Percentiles rank a stretch among this genome's conserved stretches.
Conservation (phyloP, 2,888 invertebrate genomes). For the Dorcus parallelipipedus region DNA sequence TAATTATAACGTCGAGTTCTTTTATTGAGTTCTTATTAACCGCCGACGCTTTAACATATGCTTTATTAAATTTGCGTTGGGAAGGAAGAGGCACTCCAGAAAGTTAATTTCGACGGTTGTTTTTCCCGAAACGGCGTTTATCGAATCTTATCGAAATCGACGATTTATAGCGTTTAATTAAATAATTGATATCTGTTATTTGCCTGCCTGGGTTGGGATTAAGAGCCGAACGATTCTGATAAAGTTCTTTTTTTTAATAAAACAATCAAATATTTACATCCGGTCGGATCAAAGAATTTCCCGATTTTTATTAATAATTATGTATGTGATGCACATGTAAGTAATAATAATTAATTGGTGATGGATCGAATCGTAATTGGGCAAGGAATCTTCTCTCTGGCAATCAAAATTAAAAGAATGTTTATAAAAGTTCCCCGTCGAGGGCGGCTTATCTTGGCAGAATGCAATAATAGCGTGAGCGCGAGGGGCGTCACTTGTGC, state of each 20-base stretch:
- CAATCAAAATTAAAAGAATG: neutral
- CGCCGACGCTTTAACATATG: constrained; percentile 5
- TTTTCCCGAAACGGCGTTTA: constrained; percentile 3
- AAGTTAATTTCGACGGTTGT: constrained; percentile 9
- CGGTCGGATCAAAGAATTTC: too few relatives aligned
- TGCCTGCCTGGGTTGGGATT: constrained; percentile 9
- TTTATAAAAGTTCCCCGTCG: neutral
- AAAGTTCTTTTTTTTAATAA: constrained; percentile 6
- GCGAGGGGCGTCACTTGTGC: constrained; percentile 21
- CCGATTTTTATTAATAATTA: too few relatives aligned
- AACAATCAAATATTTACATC: too few relatives aligned
- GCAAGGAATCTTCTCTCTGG: neutral
- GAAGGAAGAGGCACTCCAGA: constrained; percentile 9
- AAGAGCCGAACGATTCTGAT: constrained; percentile 10
- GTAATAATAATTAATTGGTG: too few relatives aligned
- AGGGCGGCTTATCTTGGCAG: neutral
- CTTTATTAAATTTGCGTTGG: constrained; percentile 15
- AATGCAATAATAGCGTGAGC: neutral
- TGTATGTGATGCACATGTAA: too few relatives aligned
- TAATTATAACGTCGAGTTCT: neutral
- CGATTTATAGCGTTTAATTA: constrained; percentile 15
- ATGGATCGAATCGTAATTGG: neutral
- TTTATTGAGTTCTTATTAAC: constrained; percentile 1
- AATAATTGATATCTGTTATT: constrained; percentile 16
- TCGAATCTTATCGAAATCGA: constrained; percentile 14